phyloP scores from a whole-genome alignment of 2,797 vertebrate species.

The Aldrovandia affinis region DNA sequence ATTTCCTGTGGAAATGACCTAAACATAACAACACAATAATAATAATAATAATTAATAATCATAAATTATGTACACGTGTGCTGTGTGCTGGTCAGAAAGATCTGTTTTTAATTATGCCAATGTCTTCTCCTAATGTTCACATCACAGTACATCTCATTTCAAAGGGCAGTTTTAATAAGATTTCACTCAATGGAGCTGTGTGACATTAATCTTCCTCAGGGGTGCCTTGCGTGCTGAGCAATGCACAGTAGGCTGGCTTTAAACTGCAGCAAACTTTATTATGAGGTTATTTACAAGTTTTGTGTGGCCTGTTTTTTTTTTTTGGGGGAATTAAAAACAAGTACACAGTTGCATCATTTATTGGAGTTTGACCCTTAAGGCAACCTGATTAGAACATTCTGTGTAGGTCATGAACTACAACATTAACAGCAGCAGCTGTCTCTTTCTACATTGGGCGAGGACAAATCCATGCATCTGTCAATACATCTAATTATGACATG shows the following conservation, averaged over 20 bases:
- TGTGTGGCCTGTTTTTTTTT: background rate
- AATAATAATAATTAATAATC: no score
- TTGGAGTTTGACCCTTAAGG: background rate
- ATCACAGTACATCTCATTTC: background rate
- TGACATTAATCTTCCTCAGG: background rate
- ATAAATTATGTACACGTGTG: no score
- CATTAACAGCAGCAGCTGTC: background rate
- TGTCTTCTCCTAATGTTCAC: background rate
- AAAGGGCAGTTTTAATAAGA: background rate
- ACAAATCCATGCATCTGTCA: no score
- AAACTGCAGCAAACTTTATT: background rate
- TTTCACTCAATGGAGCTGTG: background rate
- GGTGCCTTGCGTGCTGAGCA: background rate
- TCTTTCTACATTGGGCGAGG: background rate
- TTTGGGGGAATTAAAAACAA: background rate
- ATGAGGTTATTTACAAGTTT: background rate
- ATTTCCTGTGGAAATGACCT: no score
- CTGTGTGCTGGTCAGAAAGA: no score
- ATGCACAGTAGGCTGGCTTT: background rate
- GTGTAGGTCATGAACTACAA: background rate
- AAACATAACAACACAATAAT: no score
- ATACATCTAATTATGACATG: no score
- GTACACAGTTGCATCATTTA: background rate
- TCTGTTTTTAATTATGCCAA: background rate
- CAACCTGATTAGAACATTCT: background rate